These are phyloP conservation scores for Prionailurus bengalensis DNA, from an alignment of 2,113 vertebrate genomes.

Conservation along the genomic window DNA sequence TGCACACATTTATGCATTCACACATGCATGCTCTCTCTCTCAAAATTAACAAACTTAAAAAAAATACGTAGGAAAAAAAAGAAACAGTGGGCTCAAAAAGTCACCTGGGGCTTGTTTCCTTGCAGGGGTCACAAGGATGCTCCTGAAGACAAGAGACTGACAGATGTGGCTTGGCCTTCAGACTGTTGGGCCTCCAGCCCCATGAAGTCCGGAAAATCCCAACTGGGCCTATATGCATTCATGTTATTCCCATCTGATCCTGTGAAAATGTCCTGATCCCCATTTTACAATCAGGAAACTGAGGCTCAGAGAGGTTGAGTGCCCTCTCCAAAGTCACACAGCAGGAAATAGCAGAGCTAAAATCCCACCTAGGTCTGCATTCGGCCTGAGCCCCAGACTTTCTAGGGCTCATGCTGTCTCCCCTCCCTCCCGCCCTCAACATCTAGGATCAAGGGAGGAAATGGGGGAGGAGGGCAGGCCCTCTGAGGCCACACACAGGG, in stretches of 20 bases:
- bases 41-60: too few species aligned
- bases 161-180: not conserved
- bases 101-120: not conserved
- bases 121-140: not conserved
- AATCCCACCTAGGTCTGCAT: not conserved
- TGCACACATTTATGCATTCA: too few species aligned
- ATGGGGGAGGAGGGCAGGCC: not conserved
- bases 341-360: not conserved
- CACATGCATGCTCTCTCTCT: too few species aligned
- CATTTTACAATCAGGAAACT: not conserved
- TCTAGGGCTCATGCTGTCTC: not conserved
- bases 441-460: not conserved
- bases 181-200: too few species aligned
- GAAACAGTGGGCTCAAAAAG: not conserved
- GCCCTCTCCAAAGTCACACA: not conserved
- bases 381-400: not conserved
- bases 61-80: not conserved
- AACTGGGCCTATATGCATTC: accelerated
- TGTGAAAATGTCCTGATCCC: not conserved
- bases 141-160: not conserved
- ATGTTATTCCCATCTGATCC: accelerated
- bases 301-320: not conserved
- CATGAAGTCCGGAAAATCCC: not conserved
- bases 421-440: not conserved
- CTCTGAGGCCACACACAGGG: not conserved